Evolutionary conservation across 2,113 vertebrate species (phyloP).

Genomic region (Cryptoleucopteryx plumbea): DNA sequence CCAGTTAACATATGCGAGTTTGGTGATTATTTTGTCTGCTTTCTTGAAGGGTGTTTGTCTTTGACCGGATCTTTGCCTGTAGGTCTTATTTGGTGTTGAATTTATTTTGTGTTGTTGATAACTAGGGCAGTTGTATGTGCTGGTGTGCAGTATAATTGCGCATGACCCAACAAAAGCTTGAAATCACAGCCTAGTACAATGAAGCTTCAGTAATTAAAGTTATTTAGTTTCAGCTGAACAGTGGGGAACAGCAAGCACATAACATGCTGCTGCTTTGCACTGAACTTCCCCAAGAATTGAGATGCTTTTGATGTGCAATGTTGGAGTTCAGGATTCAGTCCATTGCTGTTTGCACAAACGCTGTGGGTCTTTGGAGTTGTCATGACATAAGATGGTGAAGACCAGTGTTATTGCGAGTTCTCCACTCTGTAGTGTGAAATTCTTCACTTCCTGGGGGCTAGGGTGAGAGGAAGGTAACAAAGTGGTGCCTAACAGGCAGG

Average conservation of each 20-base stretch:
- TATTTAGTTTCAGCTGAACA: not conserved
- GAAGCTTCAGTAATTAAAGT: not conserved
- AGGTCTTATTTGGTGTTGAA: not conserved
- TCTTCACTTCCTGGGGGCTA: not conserved
- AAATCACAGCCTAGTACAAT: not conserved
- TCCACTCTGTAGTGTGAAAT: not conserved
- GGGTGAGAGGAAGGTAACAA: not conserved
- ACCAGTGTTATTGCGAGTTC: not conserved
- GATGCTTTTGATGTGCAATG: not conserved
- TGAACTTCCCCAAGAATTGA: not conserved
- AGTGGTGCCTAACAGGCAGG: not conserved
- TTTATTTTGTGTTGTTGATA: not conserved
- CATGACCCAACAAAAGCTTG: not conserved
- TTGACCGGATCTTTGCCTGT: not conserved
- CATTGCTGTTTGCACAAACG: accelerated
- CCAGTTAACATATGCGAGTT: not conserved
- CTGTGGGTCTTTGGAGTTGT: not conserved
- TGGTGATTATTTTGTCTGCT: not conserved
- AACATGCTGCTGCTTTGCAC: not conserved
- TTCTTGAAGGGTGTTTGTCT: not conserved
- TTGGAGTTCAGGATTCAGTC: not conserved
- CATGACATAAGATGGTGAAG: not conserved
- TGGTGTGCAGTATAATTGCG: not conserved
- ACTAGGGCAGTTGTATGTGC: not conserved
- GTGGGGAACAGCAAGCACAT: not conserved